Base-by-base conservation (phyloP, 92 coral and sea anemone genomes). In the Parazoanthus swiftii region DNA sequence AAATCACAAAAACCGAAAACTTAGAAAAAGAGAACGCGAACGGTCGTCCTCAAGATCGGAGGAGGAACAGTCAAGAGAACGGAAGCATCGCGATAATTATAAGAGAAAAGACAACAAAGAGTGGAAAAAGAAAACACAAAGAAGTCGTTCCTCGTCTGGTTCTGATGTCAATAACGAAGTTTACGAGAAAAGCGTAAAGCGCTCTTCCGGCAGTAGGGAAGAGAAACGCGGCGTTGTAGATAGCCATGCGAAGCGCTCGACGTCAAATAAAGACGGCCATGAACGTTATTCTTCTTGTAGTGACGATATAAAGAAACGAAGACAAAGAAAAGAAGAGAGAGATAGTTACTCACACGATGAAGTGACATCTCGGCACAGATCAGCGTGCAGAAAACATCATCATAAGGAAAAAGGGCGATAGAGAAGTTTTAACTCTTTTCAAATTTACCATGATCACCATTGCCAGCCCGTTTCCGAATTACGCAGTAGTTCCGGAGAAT, bases 401-500 rank as follows among this genome's bases (percentile, higher is more conserved):
- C 54, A 76, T 36, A 76, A 76, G 14, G 48, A 76, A 37, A 76
- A 38, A 76, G 13, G 80, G 16, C 43, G 80, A 76, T 76, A 76
- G 48, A 44, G 25, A n/a, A 76, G 21, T 76, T 63, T 63, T 63
- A 14, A 63, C 70, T 18, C 7, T 63, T 3, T 63, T 23, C 51
- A 48, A 6, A 48, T 10, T 48, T 48, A 48, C 8, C 9, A 48
- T 29, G 33, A 29, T 48, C 9, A 48, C 51, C 11, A 7, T 48
- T 48, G 6, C 0, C 51, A 48, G 51, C 51, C 51, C 51, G 8
- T 48, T 48, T 48, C 51, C 51, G 51, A 48, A 48, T 5, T 48
- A 48, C 51, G 51, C 51, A 48, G 7, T 10, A 48, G 9, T 48
- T 48, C 51, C 51, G 1, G 51, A 48, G 51, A 48, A 48, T 10